Evolutionary conservation across 2,888 invertebrate genomes (phyloP).

Genomic region (Amblyjoppa fuscipennis): DNA sequence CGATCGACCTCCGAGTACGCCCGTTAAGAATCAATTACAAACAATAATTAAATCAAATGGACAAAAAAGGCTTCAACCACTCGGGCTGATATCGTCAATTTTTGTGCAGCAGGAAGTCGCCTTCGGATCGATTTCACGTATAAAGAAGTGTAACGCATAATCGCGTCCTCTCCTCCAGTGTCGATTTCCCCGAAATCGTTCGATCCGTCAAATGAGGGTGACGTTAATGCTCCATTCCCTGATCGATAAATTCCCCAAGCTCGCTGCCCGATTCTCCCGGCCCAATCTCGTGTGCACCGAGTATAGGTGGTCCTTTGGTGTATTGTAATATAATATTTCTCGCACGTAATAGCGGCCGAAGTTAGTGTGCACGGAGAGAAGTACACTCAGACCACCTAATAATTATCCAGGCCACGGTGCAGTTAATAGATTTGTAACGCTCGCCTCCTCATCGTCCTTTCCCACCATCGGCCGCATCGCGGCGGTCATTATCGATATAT

Average conservation of each 20-base stretch:
- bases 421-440: conserved; percentile 66
- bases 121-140: conserved; percentile 54
- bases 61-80: conserved; percentile 5
- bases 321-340: conserved; percentile 59
- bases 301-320: conserved; percentile 21
- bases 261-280: background rate
- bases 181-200: conserved; percentile 63
- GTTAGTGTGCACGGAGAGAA: conserved; percentile 46
- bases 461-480: conserved; percentile 2
- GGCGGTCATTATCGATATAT: conserved; percentile 50
- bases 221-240: conserved; percentile 57
- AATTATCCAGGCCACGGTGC: conserved; percentile 58
- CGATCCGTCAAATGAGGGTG: conserved; percentile 65
- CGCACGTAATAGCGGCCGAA: conserved; percentile 63
- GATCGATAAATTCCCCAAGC: conserved; percentile 60
- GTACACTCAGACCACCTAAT: conserved; percentile 53
- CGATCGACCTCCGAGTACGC: background rate
- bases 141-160: conserved; percentile 57
- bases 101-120: conserved; percentile 55
- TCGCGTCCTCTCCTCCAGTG: conserved; percentile 23
- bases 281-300: conserved; percentile 28
- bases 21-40: conserved; percentile 10
- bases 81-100: conserved; percentile 33
- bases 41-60: conserved; percentile 7
- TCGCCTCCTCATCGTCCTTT: conserved; percentile 43